Evolutionary conservation across 2,797 vertebrate genomes (phyloP).

Genomic region (Paratrypauchen microcephalus): DNA sequence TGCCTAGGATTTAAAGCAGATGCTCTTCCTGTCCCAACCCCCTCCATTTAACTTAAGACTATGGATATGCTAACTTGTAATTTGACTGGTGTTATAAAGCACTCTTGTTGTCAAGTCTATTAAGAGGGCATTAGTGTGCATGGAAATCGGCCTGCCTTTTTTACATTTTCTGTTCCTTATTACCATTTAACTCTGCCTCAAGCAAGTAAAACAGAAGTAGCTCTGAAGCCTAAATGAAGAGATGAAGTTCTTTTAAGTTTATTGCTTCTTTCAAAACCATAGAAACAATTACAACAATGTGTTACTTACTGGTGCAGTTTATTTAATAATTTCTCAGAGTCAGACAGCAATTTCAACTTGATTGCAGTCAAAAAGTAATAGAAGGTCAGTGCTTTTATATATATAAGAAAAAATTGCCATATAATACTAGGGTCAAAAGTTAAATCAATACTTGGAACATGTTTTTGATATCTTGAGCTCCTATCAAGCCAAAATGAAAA

Average conservation of each 20-base stretch:
- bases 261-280: conserved; percentile 5
- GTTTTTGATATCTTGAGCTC: conserved; percentile 61
- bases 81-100: conserved; percentile 11
- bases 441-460: conserved; percentile 60
- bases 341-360: conserved; percentile 34
- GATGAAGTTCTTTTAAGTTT: conserved; percentile 1
- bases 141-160: conserved; percentile 13
- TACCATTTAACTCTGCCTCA: conserved; percentile 25
- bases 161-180: conserved; percentile 13
- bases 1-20: not conserved
- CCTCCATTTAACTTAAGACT: not conserved
- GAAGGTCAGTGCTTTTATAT: conserved; percentile 56
- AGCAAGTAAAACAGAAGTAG: conserved; percentile 9
- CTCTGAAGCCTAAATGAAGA: conserved; percentile 22
- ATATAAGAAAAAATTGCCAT: conserved; percentile 46
- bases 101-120: conserved; percentile 12
- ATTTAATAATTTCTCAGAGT: not conserved
- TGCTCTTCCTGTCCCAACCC: not conserved
- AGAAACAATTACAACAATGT: not conserved
- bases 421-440: conserved; percentile 58
- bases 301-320: not conserved
- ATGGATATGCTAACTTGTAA: conserved; percentile 7
- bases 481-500: conserved; percentile 63
- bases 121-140: conserved; percentile 15
- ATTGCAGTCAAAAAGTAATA: conserved; percentile 31